These are phyloP conservation scores for Pseudobourletiella spinata DNA, from an alignment of 1,140 invertebrate species.

Conservation along the genomic window DNA sequence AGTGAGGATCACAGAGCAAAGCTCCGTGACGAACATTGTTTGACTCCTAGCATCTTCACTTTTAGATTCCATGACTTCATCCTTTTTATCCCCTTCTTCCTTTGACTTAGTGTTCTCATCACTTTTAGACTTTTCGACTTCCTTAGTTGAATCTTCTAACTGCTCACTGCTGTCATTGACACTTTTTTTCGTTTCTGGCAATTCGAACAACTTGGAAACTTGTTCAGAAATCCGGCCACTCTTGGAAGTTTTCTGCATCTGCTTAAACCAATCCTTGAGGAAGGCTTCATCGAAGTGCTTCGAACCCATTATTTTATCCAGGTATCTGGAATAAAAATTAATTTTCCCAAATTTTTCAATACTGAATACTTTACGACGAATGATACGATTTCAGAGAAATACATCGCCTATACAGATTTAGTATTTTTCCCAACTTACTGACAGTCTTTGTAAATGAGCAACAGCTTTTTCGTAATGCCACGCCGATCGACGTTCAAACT, in stretches of 20 bases:
- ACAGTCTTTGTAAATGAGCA: conserved; percentile 77
- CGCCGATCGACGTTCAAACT: conserved; percentile 37
- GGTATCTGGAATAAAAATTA: conserved; percentile 43
- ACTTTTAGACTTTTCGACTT: neutral
- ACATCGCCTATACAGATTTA: too few species aligned
- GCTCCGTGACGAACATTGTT: conserved; percentile 16
- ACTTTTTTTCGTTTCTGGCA: neutral
- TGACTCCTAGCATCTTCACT: conserved; percentile 10
- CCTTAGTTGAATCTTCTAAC: neutral
- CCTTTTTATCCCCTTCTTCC: conserved; percentile 7
- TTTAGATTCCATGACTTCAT: conserved; percentile 4
- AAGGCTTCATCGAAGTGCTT: conserved; percentile 73
- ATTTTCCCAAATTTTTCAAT: too few species aligned
- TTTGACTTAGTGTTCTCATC: neutral
- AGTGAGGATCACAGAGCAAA: conserved; percentile 27
- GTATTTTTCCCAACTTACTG: conserved; percentile 43
- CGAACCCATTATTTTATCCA: conserved; percentile 74
- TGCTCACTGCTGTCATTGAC: neutral
- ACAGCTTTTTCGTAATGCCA: conserved; percentile 65
- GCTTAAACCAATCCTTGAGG: conserved; percentile 56
- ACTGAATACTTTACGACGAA: too few species aligned
- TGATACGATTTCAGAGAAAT: too few species aligned
- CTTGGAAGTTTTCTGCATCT: conserved; percentile 47
- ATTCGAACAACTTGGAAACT: conserved; percentile 46
- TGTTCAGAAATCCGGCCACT: conserved; percentile 51